These are phyloP conservation scores for Eurytoma californica DNA, from an alignment of 2,888 invertebrate species.

Conservation along the genomic window DNA sequence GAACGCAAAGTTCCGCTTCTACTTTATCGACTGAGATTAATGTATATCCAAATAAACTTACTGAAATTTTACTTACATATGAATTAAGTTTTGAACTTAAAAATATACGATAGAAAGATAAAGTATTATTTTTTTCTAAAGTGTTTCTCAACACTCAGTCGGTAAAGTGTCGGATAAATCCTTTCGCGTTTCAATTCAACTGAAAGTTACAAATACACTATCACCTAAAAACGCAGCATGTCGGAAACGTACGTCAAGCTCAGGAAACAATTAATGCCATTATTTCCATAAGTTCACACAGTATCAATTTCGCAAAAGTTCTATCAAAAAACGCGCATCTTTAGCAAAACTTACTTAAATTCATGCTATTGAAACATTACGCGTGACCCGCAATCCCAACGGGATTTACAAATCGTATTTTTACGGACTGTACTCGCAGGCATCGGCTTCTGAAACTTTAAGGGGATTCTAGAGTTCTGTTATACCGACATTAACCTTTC, in stretches of 20 bases:
- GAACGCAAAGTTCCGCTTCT: not conserved
- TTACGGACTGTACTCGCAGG: constrained; percentile 41
- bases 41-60: not conserved
- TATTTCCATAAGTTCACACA: constrained; percentile 7
- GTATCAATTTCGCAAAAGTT: constrained; percentile 45
- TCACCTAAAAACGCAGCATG: constrained; percentile 33
- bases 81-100: not conserved
- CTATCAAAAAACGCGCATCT: constrained; percentile 40
- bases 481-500: not conserved
- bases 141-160: not conserved
- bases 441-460: constrained; percentile 41
- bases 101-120: not conserved
- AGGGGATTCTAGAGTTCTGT: constrained; percentile 20
- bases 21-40: not conserved
- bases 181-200: not conserved
- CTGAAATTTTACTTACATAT: too few species aligned
- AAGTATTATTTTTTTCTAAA: not conserved
- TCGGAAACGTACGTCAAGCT: constrained; percentile 27
- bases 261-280: not conserved
- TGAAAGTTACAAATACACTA: constrained; percentile 29
- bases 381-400: not conserved
- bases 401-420: constrained; percentile 8
- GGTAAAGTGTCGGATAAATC: not conserved
- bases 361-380: constrained; percentile 42
- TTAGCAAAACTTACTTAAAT: constrained; percentile 50